Percentiles rank a stretch among this genome's conserved stretches.
These are phyloP conservation scores for Sinocyclocheilus anophthalmus DNA, from an alignment of 2,113 vertebrate species.

Conservation along the genomic window DNA sequence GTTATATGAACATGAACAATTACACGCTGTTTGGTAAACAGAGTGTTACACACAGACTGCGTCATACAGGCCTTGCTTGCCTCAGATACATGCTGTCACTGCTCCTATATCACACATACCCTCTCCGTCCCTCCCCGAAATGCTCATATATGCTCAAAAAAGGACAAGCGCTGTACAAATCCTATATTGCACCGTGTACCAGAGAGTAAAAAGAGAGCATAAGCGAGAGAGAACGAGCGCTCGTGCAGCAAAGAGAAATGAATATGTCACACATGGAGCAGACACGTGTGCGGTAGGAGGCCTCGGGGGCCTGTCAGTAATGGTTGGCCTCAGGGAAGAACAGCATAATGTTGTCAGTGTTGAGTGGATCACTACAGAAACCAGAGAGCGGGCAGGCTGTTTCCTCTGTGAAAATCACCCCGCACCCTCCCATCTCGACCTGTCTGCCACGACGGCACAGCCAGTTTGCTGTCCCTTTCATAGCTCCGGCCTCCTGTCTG, in stretches of 20 bases:
- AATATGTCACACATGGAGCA: conserved; percentile 37
- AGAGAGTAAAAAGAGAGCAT: neutral
- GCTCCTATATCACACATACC: neutral
- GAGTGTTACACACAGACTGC: conserved; percentile 26
- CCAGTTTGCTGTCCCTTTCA: conserved; percentile 8
- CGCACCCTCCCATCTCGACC: neutral
- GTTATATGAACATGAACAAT: neutral
- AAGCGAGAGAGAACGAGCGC: neutral
- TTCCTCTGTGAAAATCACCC: conserved; percentile 15
- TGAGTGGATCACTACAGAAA: conserved; percentile 13
- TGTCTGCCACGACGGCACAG: neutral
- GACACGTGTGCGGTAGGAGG: conserved; percentile 28
- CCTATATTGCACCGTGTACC: neutral
- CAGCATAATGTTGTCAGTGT: conserved; percentile 40
- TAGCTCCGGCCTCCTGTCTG: neutral
- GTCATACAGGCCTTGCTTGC: neutral
- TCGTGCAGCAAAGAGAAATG: conserved; percentile 9
- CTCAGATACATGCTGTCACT: neutral
- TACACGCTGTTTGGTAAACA: conserved; percentile 1
- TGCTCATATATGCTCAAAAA: neutral
- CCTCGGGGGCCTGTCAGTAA: conserved; percentile 27
- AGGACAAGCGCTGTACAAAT: neutral
- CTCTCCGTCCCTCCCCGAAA: neutral
- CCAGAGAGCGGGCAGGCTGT: neutral
- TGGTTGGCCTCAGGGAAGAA: conserved; percentile 26